Conservation (phyloP, 2,113 vertebrate genomes). For the Varanus salvator region DNA sequence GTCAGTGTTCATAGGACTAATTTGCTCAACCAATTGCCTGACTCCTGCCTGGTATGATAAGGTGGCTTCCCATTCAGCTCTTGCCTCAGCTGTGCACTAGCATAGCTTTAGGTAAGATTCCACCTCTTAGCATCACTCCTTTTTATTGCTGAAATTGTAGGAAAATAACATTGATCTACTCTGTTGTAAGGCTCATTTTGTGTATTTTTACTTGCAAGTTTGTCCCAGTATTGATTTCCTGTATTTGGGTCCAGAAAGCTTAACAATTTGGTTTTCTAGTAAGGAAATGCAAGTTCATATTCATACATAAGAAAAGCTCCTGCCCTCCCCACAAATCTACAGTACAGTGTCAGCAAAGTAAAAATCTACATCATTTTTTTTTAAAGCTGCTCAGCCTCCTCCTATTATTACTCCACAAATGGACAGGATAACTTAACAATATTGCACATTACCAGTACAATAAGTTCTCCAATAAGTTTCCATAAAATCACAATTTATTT, state of each 20-base stretch:
- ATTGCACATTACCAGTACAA: slow-evolving; percentile 66
- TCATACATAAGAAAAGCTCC: slow-evolving; percentile 43
- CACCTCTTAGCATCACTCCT: background rate
- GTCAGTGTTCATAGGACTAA: too few species aligned
- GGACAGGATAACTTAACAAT: slow-evolving; percentile 52
- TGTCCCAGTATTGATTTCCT: background rate
- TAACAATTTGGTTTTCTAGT: slow-evolving; percentile 10
- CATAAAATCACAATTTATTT: slow-evolving; percentile 74
- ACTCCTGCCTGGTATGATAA: too few species aligned
- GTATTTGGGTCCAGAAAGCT: background rate
- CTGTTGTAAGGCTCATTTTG: background rate
- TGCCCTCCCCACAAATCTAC: slow-evolving; percentile 12
- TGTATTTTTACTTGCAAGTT: background rate
- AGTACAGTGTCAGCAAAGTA: slow-evolving; percentile 21
- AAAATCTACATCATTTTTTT: slow-evolving; percentile 23
- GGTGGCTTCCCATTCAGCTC: background rate
- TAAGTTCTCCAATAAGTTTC: slow-evolving; percentile 68
- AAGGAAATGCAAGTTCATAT: background rate
- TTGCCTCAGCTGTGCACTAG: background rate
- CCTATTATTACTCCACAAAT: slow-evolving; percentile 54
- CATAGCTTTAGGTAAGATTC: background rate
- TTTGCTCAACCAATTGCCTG: too few species aligned
- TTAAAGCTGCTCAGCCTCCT: slow-evolving; percentile 52
- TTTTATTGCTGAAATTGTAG: background rate
- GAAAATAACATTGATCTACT: background rate